Evolutionary conservation across 2,888 invertebrate species (phyloP).

Genomic region (Heliconius ethilla): DNA sequence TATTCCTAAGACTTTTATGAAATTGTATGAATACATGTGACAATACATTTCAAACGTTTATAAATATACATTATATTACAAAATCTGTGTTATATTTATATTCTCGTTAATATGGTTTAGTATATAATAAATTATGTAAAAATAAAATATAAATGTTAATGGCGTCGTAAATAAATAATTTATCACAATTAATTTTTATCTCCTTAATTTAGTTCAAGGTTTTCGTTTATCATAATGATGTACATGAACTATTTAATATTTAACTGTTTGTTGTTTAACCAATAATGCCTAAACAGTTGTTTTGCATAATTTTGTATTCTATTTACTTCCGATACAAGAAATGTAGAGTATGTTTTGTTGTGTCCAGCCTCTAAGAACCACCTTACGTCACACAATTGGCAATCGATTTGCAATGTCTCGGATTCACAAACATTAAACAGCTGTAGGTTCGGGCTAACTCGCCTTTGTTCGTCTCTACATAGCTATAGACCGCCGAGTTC

Average conservation of each 20-base stretch:
- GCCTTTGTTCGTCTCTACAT: slow-evolving; percentile 63
- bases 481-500: slow-evolving; percentile 55
- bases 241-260: neutral
- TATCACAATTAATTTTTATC: slow-evolving; percentile 9
- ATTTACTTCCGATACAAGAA: neutral
- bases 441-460: slow-evolving; percentile 66
- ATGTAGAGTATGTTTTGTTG: neutral
- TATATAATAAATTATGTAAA: neutral
- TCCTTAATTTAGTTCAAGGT: slow-evolving; percentile 20
- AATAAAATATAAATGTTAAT: neutral
- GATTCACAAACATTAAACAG: slow-evolving; percentile 77
- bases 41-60: neutral
- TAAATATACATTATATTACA: neutral
- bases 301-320: neutral
- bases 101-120: neutral
- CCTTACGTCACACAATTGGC: slow-evolving; percentile 59
- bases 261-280: neutral
- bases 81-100: neutral
- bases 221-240: slow-evolving; percentile 9
- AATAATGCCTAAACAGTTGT: neutral
- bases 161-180: neutral
- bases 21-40: neutral
- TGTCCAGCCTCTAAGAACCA: slow-evolving; percentile 30
- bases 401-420: slow-evolving; percentile 69
- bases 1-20: too few relatives aligned